Base-by-base conservation (phyloP, 2,797 vertebrate species). In the Peromyscus nudipes region DNA sequence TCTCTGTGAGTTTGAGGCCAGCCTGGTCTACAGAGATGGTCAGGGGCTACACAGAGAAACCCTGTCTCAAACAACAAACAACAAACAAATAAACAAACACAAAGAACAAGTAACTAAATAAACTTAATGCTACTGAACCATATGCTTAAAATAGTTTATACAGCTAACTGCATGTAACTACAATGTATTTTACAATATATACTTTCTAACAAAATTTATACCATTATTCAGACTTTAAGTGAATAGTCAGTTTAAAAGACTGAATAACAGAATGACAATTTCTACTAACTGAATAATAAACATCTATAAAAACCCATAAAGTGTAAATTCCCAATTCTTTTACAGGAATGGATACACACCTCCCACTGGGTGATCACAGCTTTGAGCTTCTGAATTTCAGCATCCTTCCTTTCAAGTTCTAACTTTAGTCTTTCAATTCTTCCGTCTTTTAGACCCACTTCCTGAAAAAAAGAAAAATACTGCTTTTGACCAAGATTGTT, bases 381-480 rank as follows among this genome's bases (percentile, higher is more conserved):
- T 98, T 99, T 99, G 90, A 99, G 97, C 95, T 99, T 99, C 65
- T 99, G 98, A 23, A 99, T 99, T 98, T 99, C 99, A 96, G 98
- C 97, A 97, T 99, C 99, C 98, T 99, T 99, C 98, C 99, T 99
- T 98, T 99, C 99, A 98, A 99, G 98, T 62, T 99, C 99, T 3
- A 99, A 99, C 97, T 99, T 99, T 95, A 99, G 98, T 98, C 98
- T 99, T 98, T 99, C 99, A 92, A 99, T 98, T 98, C 99, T 99
- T 79, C 99, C 99, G 93, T 99, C 99, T 99, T 99, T 99, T 86
- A 98, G 80, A 97, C 94, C 57, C 75, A 85, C 96, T 93, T 98
- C 98, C 98, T 99, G 31, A n/a, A 96, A 62, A 69, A 46, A 31
- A 93, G 52, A 92, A 92, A 97, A 97, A 95, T 11, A 65, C 8